Percentiles rank a stretch among this genome's conserved stretches.
These are phyloP conservation scores for Plectrocnemia conspersa DNA, from an alignment of 1,140 invertebrate species.

Conservation along the genomic window DNA sequence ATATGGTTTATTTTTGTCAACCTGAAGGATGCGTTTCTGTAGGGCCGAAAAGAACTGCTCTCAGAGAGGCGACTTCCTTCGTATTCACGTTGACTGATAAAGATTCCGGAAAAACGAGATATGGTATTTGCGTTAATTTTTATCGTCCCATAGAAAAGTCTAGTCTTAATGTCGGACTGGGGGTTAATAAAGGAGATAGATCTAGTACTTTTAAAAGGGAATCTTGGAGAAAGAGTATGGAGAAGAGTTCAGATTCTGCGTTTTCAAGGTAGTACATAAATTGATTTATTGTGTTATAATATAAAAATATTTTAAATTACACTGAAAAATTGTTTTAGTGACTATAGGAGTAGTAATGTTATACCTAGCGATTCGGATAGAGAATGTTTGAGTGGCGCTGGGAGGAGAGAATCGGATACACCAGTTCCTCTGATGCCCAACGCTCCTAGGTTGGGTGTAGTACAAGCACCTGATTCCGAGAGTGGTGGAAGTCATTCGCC, in stretches of 20 bases:
- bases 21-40: conserved; percentile 95
- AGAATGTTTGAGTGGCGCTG: conserved; percentile 59
- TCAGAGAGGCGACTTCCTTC: conserved; percentile 91
- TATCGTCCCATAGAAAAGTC: conserved; percentile 81
- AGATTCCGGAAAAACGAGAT: conserved; percentile 89
- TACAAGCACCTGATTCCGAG: conserved; percentile 73
- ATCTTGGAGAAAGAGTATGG: conserved; percentile 85
- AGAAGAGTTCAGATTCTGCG: conserved; percentile 85
- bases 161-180: conserved; percentile 35
- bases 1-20: conserved; percentile 99
- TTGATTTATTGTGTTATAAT: neutral
- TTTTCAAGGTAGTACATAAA: conserved; percentile 69
- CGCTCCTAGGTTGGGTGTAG: conserved; percentile 59
- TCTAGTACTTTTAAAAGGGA: conserved; percentile 68
- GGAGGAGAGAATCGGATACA: conserved; percentile 62
- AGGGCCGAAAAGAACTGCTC: conserved; percentile 76
- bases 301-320: neutral
- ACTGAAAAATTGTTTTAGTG: conserved; percentile 65
- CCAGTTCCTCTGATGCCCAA: conserved; percentile 40
- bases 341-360: conserved; percentile 84
- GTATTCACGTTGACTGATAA: conserved; percentile 99
- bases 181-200: conserved; percentile 43
- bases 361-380: conserved; percentile 83
- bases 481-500: conserved; percentile 82
- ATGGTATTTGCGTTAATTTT: conserved; percentile 97